Percentiles rank a stretch among this genome's conserved stretches.
Evolutionary conservation across 2,888 invertebrate species (phyloP).

Genomic region (Ophion costatus): DNA sequence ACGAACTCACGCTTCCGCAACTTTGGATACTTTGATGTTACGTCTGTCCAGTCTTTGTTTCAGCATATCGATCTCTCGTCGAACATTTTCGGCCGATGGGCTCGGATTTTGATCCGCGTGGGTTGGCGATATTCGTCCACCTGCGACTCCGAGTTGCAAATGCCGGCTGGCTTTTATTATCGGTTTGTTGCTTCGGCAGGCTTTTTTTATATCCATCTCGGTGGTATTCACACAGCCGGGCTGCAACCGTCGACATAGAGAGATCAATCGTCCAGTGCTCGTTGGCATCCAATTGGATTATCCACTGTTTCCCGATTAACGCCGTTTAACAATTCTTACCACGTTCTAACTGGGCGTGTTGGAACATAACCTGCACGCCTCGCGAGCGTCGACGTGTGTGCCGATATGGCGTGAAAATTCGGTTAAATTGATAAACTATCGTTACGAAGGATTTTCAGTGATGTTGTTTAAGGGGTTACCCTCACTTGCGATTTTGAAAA

Average conservation of each 20-base stretch:
- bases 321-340: too few species aligned
- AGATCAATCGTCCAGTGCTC: background rate
- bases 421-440: too few species aligned
- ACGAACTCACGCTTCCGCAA: slow-evolving; percentile 94
- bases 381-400: too few species aligned
- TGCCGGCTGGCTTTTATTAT: slow-evolving; percentile 81
- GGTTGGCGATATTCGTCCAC: slow-evolving; percentile 86
- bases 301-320: too few species aligned
- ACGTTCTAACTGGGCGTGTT: too few species aligned
- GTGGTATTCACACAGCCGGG: slow-evolving; percentile 99
- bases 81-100: slow-evolving; percentile 86
- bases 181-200: slow-evolving; percentile 87
- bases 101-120: slow-evolving; percentile 84
- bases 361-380: too few species aligned
- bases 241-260: slow-evolving; percentile 83
- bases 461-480: too few species aligned
- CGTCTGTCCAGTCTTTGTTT: slow-evolving; percentile 92
- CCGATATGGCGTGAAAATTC: too few species aligned
- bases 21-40: slow-evolving; percentile 96
- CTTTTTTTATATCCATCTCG: slow-evolving; percentile 98
- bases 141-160: slow-evolving; percentile 83
- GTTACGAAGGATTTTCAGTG: too few species aligned
- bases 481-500: too few species aligned
- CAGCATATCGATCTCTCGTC: slow-evolving; percentile 90
- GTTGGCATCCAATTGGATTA: too few species aligned